Conservation (phyloP, 2,797 vertebrate genomes). For the Melanotaenia maccullochi region DNA sequence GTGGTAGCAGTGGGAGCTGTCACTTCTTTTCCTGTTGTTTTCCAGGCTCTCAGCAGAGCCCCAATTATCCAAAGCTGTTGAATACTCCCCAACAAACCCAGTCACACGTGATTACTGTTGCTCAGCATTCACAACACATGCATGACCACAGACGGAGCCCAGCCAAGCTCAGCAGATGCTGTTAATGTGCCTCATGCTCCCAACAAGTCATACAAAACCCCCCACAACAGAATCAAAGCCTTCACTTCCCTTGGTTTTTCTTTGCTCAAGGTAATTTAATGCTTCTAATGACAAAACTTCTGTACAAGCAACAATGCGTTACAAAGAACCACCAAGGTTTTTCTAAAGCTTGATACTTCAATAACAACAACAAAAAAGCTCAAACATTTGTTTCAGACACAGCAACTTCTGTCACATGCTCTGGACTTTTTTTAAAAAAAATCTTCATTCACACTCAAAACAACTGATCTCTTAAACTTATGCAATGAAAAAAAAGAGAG, state of each 20-base stretch:
- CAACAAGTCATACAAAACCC: slow-evolving; percentile 27
- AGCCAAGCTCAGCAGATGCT: slow-evolving; percentile 42
- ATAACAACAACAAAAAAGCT: background rate
- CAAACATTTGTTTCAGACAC: background rate
- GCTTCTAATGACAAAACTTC: background rate
- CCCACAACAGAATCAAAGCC: background rate
- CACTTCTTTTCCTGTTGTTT: slow-evolving; percentile 68
- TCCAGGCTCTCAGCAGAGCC: slow-evolving; percentile 61
- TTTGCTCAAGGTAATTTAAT: background rate
- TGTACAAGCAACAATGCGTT: background rate
- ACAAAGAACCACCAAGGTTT: background rate
- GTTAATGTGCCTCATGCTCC: slow-evolving; percentile 42
- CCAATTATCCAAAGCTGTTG: slow-evolving; percentile 64
- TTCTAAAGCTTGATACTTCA: background rate
- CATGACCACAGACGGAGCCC: slow-evolving; percentile 37
- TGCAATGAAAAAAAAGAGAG: background rate
- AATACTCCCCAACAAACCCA: slow-evolving; percentile 37
- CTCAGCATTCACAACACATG: slow-evolving; percentile 43
- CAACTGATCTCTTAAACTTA: slow-evolving; percentile 24
- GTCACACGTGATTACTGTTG: slow-evolving; percentile 54
- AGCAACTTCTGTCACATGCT: background rate
- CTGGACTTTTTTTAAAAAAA: background rate
- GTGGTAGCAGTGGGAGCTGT: slow-evolving; percentile 58
- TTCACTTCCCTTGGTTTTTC: background rate
- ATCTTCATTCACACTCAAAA: background rate